phyloP scores from a whole-genome alignment of 2,888 invertebrate species.

The Emmelina monodactyla region DNA sequence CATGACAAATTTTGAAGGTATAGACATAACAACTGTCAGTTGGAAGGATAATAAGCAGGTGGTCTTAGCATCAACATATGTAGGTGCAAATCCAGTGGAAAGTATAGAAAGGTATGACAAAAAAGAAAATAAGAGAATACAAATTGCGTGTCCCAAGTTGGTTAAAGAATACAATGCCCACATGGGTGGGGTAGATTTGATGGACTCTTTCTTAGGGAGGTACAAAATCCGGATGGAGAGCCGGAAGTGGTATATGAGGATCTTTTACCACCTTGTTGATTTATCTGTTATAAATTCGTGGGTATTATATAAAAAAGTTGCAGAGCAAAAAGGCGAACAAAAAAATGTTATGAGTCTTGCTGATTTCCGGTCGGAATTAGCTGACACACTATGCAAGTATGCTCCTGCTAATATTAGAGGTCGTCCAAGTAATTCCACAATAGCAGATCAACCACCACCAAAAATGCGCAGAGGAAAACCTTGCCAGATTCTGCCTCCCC shows the following conservation, averaged over 20 bases:
- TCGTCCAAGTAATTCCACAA: slow-evolving; percentile 17
- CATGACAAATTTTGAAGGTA: background rate
- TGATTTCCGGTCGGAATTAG: slow-evolving; percentile 14
- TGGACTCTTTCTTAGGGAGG: background rate
- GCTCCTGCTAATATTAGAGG: slow-evolving; percentile 15
- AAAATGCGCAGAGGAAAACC: slow-evolving; percentile 18
- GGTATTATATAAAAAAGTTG: slow-evolving; percentile 2
- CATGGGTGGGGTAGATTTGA: background rate
- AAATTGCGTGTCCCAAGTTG: background rate
- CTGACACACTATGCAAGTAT: slow-evolving; percentile 17
- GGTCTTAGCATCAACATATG: background rate
- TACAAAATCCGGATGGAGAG: background rate
- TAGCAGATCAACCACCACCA: slow-evolving; percentile 13
- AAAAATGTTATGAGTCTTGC: slow-evolving; percentile 14
- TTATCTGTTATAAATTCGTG: slow-evolving; percentile 1
- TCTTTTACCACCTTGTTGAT: slow-evolving; percentile 4
- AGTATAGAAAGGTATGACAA: no score
- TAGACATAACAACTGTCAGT: background rate
- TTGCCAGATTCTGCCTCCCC: slow-evolving; percentile 12
- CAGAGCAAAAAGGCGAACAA: background rate
- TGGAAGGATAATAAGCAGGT: slow-evolving; percentile 1
- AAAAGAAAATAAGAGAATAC: background rate
- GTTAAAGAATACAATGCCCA: slow-evolving; percentile 1
- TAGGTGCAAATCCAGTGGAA: background rate
- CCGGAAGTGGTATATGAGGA: slow-evolving; percentile 1